These are phyloP conservation scores for Drosophila elegans DNA, from an alignment of 1,140 invertebrate genomes.

Conservation along the genomic window DNA sequence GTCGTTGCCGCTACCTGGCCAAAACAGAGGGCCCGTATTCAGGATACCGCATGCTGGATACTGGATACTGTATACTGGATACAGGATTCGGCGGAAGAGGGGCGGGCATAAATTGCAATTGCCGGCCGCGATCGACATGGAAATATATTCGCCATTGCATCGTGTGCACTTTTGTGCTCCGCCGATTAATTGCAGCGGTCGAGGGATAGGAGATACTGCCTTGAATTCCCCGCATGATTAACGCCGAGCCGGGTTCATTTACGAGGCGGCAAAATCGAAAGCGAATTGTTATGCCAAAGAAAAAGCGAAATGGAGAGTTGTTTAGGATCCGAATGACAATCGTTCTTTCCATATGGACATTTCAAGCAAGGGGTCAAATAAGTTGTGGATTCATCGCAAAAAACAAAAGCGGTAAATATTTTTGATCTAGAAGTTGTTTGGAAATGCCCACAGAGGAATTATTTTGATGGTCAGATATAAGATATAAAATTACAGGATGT, in stretches of 20 bases:
- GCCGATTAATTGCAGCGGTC: conserved; percentile 21
- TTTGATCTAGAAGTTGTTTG: too few species aligned
- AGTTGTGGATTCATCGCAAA: too few species aligned
- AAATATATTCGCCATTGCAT: conserved; percentile 51
- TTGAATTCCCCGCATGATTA: conserved; percentile 31
- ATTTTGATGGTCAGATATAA: too few species aligned
- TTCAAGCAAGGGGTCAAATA: too few species aligned
- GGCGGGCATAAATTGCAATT: conserved; percentile 46
- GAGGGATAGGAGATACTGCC: neutral
- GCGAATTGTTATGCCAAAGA: neutral
- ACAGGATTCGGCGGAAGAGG: neutral
- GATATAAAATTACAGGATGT: too few species aligned
- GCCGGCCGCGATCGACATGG: conserved; percentile 48
- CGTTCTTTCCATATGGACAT: too few species aligned
- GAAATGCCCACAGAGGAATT: too few species aligned
- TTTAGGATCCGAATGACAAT: neutral
- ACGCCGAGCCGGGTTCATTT: conserved; percentile 1
- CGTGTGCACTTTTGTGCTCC: conserved; percentile 45
- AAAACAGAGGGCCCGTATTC: conserved; percentile 8
- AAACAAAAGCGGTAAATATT: too few species aligned
- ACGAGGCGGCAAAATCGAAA: neutral
- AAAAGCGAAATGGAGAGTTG: neutral
- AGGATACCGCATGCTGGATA: neutral
- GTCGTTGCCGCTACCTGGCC: conserved; percentile 44
- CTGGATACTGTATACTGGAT: neutral